Evolutionary conservation across 92 coral and sea anemone species (phyloP).

Genomic region (Palythoa caribaeorum): DNA sequence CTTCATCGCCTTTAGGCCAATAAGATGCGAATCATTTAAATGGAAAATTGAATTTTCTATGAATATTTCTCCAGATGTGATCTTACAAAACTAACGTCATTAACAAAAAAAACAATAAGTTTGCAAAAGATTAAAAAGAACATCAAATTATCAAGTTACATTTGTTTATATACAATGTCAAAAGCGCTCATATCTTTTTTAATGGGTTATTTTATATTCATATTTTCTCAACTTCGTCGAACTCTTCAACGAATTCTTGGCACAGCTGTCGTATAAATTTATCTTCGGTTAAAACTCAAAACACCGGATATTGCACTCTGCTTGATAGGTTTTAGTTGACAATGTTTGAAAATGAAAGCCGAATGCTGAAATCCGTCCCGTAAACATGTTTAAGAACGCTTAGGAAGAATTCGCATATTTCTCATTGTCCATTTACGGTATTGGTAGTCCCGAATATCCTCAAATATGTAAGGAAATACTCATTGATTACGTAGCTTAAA

Average conservation of each 20-base stretch:
- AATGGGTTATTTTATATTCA: neutral
- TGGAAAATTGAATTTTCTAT: neutral
- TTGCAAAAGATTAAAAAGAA: neutral
- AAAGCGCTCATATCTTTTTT: neutral
- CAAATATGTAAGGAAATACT: neutral
- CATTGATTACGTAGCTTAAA: neutral
- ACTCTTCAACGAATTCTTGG: neutral
- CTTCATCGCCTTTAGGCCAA: conserved; percentile 18
- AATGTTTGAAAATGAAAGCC: too few species aligned
- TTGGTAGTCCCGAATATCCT: neutral
- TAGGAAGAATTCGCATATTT: neutral
- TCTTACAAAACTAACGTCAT: neutral
- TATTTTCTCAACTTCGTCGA: neutral
- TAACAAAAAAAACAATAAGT: conserved; percentile 1
- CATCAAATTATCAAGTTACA: neutral
- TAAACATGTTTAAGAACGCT: too few species aligned
- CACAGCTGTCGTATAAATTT: neutral
- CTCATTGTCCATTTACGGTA: neutral
- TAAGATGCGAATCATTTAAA: conserved; percentile 2
- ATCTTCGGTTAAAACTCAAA: neutral
- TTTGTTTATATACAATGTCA: neutral
- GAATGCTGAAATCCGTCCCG: too few species aligned
- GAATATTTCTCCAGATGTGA: conserved; percentile 22
- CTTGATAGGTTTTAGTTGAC: too few species aligned
- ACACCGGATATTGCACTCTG: neutral